These are phyloP conservation scores for Clitarchus hookeri DNA, from an alignment of 2,888 invertebrate species.

Conservation along the genomic window DNA sequence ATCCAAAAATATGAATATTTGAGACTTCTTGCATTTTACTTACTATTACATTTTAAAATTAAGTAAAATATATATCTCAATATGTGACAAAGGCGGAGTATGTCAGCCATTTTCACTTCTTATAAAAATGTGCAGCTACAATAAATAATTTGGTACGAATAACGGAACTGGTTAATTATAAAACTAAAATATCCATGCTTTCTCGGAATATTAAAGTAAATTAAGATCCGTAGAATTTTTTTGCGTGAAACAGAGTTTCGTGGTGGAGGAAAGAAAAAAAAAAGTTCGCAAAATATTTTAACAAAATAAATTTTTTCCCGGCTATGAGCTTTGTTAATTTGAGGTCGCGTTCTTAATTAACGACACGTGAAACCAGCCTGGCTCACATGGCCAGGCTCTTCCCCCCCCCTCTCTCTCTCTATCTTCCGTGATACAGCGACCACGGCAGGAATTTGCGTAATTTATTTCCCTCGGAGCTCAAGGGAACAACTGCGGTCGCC, in stretches of 20 bases:
- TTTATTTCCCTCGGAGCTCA: background rate
- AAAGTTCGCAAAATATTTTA: background rate
- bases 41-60: too few species aligned
- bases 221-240: background rate
- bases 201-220: too few species aligned
- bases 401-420: background rate
- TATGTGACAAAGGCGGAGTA: too few species aligned
- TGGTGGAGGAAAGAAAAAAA: background rate
- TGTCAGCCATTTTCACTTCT: too few species aligned
- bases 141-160: too few species aligned
- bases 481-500: background rate
- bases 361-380: background rate
- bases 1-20: too few species aligned
- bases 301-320: background rate
- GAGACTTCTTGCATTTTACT: too few species aligned
- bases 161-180: too few species aligned
- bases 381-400: background rate
- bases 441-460: background rate
- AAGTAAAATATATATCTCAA: too few species aligned
- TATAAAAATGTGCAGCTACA: too few species aligned
- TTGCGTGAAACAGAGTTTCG: background rate
- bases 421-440: background rate
- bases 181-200: too few species aligned
- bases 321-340: background rate
- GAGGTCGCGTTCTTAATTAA: background rate